Evolutionary conservation across 2,113 vertebrate species (phyloP), one percentile per base, ranked within the genome.

Genomic region (Struthio camelus): DNA sequence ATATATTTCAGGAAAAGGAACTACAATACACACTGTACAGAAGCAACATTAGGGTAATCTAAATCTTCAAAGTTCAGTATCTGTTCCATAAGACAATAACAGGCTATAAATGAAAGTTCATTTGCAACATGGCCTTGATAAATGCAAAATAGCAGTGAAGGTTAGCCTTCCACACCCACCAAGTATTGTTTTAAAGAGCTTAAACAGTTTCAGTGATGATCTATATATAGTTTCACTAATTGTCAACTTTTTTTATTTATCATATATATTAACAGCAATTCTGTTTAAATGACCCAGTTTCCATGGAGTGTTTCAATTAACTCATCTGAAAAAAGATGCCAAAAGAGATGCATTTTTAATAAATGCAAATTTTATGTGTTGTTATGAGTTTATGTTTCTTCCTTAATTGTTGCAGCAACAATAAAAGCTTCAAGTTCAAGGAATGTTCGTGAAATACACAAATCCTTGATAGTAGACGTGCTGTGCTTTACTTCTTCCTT

Each of bases 251-350:
- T 56, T 69, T 67, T 62, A 95, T 96, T 67, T 95, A 95, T 69
- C 82, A 85, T 65, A 77, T 80, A 95, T 30, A 91, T 97, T 89
- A 95, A 90, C 44, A 90, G 25, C 69, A 96, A 92, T 96, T 97
- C 2, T 94, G 77, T 94, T 95, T 94, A 97, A 96, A 93, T 90
- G 46, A 94, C 62, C 64, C 51, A 89, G 65, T 97, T 97, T 86
- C 54, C 30, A 94, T 38, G 34, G 77, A 53, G 58, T 87, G 65
- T 91, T 79, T 77, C 36, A 66, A 84, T 96, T 97, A 97, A 93
- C 40, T 96, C 78, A 89, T 79, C 69, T 32, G 58, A 3, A 23
- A 91, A 77, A 50, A 11, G 16, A 77, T 80, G 73, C 53, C 92
- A 64, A 86, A 87, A 87, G 20, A 44, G 50, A 89, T 75, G 40